Base-by-base conservation (phyloP, 2,888 invertebrate genomes). In the Lysandra bellargus region DNA sequence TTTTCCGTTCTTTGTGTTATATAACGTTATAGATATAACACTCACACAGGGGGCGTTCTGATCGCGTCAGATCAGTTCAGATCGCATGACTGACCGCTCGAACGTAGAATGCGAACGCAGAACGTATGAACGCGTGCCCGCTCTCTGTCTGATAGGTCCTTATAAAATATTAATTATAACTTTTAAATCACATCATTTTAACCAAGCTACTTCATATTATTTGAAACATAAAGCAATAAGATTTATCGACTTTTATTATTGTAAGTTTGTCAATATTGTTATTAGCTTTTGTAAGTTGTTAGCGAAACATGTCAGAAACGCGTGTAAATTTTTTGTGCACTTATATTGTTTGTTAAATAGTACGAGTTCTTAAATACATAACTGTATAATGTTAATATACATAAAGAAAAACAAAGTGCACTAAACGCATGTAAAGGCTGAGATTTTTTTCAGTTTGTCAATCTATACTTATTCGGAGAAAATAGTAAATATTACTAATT, bases 241-340 rank as follows among this genome's bases (percentile, higher is more conserved):
- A 64, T 64, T 69, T 14, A 69, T 69, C 33, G 14, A 33, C 69
- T 14, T 30, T 69, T 9, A 30, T 17, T 69, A 14, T 37, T 69
- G 17, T 69, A 69, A 37, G 69, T 69, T 69, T 69, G 33, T 69
- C 33, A 69, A 64, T 30, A 64, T 23, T 64, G 69, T 69, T 69
- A 69, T 69, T 69, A 37, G 69, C 69, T 69, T 69, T 69, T 37
- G 69, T 69, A 64, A 64, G 64, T 64, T 64, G 30, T 33, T 23
- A 7, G 61, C 69, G 9, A 30, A 30, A 64, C 23, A 64, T 23
- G 3, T 30, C 23, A 61, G 61, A n/a, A 2, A 30, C 7, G 3
- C 23, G 7, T 61, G 7, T 5, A 40, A 40, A 6, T 23, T 61
- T 6, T 61, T 61, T 61, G 61, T 23, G 64, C 30, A 30, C 9